Evolutionary conservation across 2,797 vertebrate species (phyloP).

Genomic region (Intellagama lesueurii): DNA sequence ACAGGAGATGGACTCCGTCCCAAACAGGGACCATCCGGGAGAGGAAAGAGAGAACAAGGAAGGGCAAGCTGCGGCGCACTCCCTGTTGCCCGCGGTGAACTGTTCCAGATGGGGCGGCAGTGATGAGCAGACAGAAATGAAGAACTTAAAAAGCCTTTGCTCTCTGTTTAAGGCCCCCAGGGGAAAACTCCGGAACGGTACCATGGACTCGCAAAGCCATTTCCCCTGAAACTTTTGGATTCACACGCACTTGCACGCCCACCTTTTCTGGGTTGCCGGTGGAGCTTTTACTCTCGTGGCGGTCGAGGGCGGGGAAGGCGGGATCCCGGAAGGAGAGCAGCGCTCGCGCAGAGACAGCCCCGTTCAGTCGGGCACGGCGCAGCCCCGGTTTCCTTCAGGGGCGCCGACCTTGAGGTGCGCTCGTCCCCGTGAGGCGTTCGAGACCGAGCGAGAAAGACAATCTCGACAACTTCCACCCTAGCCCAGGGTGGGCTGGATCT

Average conservation of each 20-base stretch:
- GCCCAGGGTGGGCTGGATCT: not conserved
- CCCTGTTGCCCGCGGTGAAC: too few relatives aligned
- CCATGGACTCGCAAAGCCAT: not conserved
- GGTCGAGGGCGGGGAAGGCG: too few relatives aligned
- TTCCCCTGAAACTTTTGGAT: not conserved
- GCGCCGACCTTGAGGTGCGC: too few relatives aligned
- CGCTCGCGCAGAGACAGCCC: not conserved
- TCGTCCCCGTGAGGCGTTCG: too few relatives aligned
- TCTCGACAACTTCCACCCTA: not conserved
- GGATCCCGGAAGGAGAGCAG: not conserved
- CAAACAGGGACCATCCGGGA: too few relatives aligned
- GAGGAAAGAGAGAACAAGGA: too few relatives aligned
- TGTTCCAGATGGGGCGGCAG: not conserved
- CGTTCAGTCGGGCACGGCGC: not conserved
- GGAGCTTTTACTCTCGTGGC: not conserved
- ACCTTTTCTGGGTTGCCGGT: too few relatives aligned
- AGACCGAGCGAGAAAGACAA: not conserved
- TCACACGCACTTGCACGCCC: too few relatives aligned
- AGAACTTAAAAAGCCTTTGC: not conserved
- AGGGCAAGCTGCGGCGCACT: not conserved
- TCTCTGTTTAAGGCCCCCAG: too few relatives aligned
- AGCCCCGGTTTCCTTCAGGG: not conserved
- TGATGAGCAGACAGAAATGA: too few relatives aligned
- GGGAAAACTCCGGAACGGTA: too few relatives aligned
- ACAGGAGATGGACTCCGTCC: not conserved